phyloP scores from a whole-genome alignment of 2,113 vertebrate species.

The Dipodomys spectabilis region DNA sequence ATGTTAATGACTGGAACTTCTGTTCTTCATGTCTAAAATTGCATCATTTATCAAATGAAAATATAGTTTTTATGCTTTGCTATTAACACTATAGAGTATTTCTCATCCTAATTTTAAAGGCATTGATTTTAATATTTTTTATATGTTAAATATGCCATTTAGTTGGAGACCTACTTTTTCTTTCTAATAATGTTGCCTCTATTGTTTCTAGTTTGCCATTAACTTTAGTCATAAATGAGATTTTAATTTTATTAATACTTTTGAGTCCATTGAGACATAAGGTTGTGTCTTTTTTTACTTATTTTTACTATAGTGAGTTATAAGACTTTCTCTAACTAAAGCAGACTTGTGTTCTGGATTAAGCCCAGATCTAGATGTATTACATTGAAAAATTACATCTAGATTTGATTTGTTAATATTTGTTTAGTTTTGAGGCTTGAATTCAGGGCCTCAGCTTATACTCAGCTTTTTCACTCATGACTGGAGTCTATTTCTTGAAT shows the following conservation, averaged over 20 bases:
- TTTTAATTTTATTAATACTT: constrained; percentile 18
- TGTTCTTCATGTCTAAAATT: constrained; percentile 1
- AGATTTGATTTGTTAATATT: no score
- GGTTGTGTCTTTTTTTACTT: background rate
- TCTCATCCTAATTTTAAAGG: background rate
- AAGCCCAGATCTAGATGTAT: background rate
- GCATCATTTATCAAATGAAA: background rate
- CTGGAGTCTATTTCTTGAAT: no score
- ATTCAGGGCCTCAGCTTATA: no score
- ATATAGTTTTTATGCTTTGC: background rate
- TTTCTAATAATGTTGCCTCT: background rate
- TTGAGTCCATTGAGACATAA: background rate
- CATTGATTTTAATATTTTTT: background rate
- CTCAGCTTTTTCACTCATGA: no score
- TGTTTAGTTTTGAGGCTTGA: background rate
- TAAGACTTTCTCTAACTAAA: background rate
- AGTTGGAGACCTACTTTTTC: background rate
- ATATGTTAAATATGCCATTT: background rate
- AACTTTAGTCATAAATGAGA: background rate
- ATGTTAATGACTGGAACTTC: background rate
- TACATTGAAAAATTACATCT: background rate
- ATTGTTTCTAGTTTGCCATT: background rate
- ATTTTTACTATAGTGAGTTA: background rate
- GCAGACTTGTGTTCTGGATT: background rate
- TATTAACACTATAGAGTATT: background rate